Evolutionary conservation across 2,113 vertebrate species (phyloP), one percentile per base, ranked within the genome.

Genomic region (Paradoxurus hermaphroditus): DNA sequence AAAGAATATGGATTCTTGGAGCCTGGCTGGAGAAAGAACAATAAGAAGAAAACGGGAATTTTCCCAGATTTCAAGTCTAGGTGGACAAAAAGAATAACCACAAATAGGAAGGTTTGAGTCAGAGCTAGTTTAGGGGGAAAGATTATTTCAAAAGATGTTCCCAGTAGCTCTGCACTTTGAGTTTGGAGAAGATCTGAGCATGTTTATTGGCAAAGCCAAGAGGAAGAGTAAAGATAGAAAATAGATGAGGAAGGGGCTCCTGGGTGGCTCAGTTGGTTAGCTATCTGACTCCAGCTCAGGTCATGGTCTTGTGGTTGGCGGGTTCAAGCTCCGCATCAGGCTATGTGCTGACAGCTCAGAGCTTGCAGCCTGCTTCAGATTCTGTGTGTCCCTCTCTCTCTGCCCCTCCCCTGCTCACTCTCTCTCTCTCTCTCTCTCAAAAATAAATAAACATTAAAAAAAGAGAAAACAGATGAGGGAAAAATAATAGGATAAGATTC

Each of bases 401-500:
- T 53, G 53, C 53, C 18, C 53, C 53, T 59, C 56, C 56, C 21
- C 56, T 5, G 5, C 51, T 53, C 16, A 53, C 56, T 8, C 21
- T 23, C 18, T 59, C 56, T 59, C 56, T 7, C 56, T 18, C 53
- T 8, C 56, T 18, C 56, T 19, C 53, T 56, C 53, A 56, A 59
- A 59, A 23, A 59, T 59, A 59, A 59, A 59, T 23, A 59, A 9
- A 59, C 21, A 59, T 23, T 56, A 3, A 56, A 56, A 23, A 23
- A 59, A 59, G 23, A 91, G 65, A 91, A 94, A 79, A 51, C 41
- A 41, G 41, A 90, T 11, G 86, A 72, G 29, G 46, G 56, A 53
- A 93, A 96, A 90, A 89, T 70, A 93, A 96, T 70, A 96, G 77
- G 31, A 34, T 65, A 91, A 77, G 90, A 95, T 91, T 93, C 78